phyloP scores from a whole-genome alignment of 2,797 vertebrate species.

The Sparidentex hasta region DNA sequence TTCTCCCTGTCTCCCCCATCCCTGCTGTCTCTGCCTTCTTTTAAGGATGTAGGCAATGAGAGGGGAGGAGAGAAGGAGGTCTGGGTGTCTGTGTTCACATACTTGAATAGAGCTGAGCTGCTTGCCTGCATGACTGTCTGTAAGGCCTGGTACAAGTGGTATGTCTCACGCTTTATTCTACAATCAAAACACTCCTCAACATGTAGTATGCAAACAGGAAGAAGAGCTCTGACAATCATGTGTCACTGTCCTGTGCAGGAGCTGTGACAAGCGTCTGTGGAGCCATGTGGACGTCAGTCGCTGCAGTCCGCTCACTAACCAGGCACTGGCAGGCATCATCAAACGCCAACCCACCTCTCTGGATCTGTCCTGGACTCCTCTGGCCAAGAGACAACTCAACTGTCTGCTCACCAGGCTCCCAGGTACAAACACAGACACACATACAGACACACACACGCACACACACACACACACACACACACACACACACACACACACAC shows the following conservation, averaged over 20 bases:
- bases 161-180: slow-evolving; percentile 66
- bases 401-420: slow-evolving; percentile 90
- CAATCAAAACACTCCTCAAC: not conserved
- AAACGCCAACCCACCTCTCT: slow-evolving; percentile 94
- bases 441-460: not conserved
- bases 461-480: not conserved
- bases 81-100: slow-evolving; percentile 97
- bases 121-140: slow-evolving; percentile 98
- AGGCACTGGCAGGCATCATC: slow-evolving; percentile 93
- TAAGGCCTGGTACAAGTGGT: slow-evolving; percentile 99
- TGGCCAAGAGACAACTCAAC: slow-evolving; percentile 96
- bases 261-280: slow-evolving; percentile 98
- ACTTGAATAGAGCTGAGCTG: slow-evolving; percentile 92
- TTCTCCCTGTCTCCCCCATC: slow-evolving; percentile 76
- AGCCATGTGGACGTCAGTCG: slow-evolving; percentile 94
- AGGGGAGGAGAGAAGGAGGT: slow-evolving; percentile 94
- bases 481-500: not conserved
- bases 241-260: slow-evolving; percentile 82
- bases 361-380: slow-evolving; percentile 97
- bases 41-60: slow-evolving; percentile 90
- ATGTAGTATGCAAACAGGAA: not conserved
- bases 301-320: slow-evolving; percentile 93
- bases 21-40: slow-evolving; percentile 83
- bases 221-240: not conserved
- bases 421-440: slow-evolving; percentile 54